Base-by-base conservation (phyloP, 2,888 invertebrate genomes). In the Drosophila kuntzei region DNA sequence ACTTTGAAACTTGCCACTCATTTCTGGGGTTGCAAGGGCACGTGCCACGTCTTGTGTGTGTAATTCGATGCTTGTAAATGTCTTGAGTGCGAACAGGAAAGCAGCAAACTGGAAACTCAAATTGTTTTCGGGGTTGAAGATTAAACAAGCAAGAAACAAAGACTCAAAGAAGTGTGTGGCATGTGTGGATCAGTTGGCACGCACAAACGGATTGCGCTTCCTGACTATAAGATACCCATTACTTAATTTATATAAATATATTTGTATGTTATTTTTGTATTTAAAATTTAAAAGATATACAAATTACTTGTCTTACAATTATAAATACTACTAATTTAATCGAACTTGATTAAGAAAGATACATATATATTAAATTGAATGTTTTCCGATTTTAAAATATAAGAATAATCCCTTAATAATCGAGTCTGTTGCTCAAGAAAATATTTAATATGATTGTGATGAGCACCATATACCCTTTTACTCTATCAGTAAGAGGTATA, bases 1-100 rank as follows among this genome's bases (percentile, higher is more conserved):
- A 46, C 59, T 9, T 25, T 5, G 2, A 46, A 32, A 62, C 79
- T 65, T 74, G 71, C 57, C 62, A 32, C 43, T 34, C 65, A 47
- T 62, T 49, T 34, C 49, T 44, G 36, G 59, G 64, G 29, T 46
- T 54, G 55, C 57, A 57, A 25, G 47, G 74, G 55, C 79, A 64
- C 82, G 82, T 79, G 77, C 62, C 62, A 39, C 50, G 43, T 71
- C 68, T 76, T 60, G 32, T 43, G 49, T 44, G 25, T 65, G 73
- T 74, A 80, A 80, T 71, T 61, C 39, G 78, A 83, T 83, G 77
- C 80, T 70, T 83, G 80, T 80, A 80, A 80, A 66, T 62, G 78
- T 80, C 80, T 80, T 80, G 61, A 49, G 20, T 5, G 41, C 7
- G 59, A 67, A 54, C 69, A 75, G 80, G 80, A 55, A 12, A 43